phyloP scores from a whole-genome alignment of 1,140 invertebrate genomes.

The Drosophila ambigua region DNA sequence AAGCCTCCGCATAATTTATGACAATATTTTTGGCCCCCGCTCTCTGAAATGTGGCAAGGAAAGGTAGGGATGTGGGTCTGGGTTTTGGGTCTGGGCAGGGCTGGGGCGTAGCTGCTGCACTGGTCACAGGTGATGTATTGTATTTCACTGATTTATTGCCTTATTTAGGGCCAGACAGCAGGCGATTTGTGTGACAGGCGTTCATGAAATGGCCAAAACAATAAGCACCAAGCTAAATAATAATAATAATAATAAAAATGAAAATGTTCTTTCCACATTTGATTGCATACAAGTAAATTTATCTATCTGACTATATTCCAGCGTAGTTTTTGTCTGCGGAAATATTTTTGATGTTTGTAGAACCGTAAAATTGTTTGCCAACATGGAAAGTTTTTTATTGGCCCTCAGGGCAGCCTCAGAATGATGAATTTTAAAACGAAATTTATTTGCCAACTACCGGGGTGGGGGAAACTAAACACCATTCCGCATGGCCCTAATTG shows the following conservation, averaged over 20 bases:
- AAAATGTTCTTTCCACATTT: conserved; percentile 47
- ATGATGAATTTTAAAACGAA: too few species aligned
- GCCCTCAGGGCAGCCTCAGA: too few species aligned
- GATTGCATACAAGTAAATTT: conserved; percentile 37
- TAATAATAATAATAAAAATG: conserved; percentile 32
- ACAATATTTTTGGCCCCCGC: conserved; percentile 18
- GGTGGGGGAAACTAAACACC: too few species aligned
- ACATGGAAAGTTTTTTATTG: too few species aligned
- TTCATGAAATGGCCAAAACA: conserved; percentile 14
- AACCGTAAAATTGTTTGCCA: too few species aligned
- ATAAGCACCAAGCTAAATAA: conserved; percentile 17
- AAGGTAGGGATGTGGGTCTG: not conserved
- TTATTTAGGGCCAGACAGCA: conserved; percentile 66
- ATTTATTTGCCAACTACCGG: too few species aligned
- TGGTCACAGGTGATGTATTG: conserved; percentile 76
- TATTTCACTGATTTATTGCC: conserved; percentile 76
- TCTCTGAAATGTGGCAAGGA: not conserved
- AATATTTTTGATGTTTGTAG: too few species aligned
- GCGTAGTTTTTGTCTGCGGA: not conserved
- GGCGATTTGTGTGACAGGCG: conserved; percentile 52
- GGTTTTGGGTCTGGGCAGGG: too few species aligned
- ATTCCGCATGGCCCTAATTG: too few species aligned
- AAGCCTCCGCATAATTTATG: conserved; percentile 73
- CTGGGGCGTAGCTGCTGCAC: conserved; percentile 29
- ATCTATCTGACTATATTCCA: not conserved